These are phyloP conservation scores for Labeo rohita DNA, from an alignment of 2,113 vertebrate species.

Conservation along the genomic window DNA sequence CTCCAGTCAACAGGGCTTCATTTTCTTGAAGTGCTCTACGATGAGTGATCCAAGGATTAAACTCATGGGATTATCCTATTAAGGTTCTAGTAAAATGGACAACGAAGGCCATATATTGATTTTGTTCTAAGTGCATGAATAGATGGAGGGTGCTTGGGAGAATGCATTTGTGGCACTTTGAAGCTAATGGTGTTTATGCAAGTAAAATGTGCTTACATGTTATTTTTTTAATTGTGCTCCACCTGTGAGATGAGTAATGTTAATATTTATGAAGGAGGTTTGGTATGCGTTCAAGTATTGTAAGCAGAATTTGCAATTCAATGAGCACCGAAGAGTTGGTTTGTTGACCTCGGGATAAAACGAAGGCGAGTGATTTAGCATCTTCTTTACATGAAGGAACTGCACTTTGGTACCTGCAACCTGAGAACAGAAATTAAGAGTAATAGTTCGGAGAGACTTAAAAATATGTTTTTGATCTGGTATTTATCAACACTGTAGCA, in stretches of 20 bases:
- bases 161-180: constrained; percentile 21
- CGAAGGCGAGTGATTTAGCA: not conserved
- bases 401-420: not conserved
- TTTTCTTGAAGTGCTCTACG: constrained; percentile 23
- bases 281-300: constrained; percentile 24
- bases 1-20: constrained; percentile 40
- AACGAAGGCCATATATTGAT: constrained; percentile 21
- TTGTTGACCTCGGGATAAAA: constrained; percentile 18
- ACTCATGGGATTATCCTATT: constrained; percentile 30
- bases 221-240: not conserved
- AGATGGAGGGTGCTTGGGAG: not conserved
- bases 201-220: not conserved
- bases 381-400: constrained; percentile 19
- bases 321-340: not conserved
- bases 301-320: constrained; percentile 2
- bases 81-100: constrained; percentile 34
- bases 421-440: constrained; percentile 10
- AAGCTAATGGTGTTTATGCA: constrained; percentile 6
- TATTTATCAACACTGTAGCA: constrained; percentile 34
- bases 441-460: not conserved
- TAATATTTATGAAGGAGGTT: constrained; percentile 8
- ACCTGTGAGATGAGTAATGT: constrained; percentile 9
- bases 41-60: constrained; percentile 30
- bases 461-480: constrained; percentile 13
- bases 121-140: constrained; percentile 33